These are phyloP conservation scores for Trachymyrmex septentrionalis DNA, from an alignment of 1,140 invertebrate genomes.

Conservation along the genomic window DNA sequence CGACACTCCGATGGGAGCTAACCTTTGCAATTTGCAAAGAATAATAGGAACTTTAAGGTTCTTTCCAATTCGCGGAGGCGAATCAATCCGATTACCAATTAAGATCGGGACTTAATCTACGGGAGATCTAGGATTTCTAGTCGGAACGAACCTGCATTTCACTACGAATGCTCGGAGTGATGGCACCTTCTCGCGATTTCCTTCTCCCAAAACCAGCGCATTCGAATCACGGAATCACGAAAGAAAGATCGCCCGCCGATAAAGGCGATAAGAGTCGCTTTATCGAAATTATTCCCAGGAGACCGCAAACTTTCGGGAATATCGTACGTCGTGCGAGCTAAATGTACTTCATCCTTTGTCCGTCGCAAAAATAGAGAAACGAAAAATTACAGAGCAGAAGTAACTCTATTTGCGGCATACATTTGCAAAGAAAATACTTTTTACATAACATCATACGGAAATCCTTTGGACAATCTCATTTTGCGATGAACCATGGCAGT, in stretches of 20 bases:
- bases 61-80: neutral
- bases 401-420: slow-evolving; percentile 17
- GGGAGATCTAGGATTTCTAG: neutral
- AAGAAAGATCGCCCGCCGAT: slow-evolving; percentile 62
- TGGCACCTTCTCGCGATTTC: slow-evolving; percentile 35
- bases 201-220: neutral
- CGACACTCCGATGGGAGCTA: neutral
- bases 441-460: slow-evolving; percentile 23
- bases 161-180: slow-evolving; percentile 44
- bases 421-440: slow-evolving; percentile 10
- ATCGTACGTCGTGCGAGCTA: slow-evolving; percentile 16
- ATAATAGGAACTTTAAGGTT: slow-evolving; percentile 14
- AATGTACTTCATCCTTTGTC: neutral
- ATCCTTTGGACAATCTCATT: neutral
- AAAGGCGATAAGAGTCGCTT: slow-evolving; percentile 55
- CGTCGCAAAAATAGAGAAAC: neutral
- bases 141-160: slow-evolving; percentile 43
- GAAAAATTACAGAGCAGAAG: slow-evolving; percentile 32
- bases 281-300: slow-evolving; percentile 21
- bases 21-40: slow-evolving; percentile 10
- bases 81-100: slow-evolving; percentile 58
- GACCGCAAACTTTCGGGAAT: slow-evolving; percentile 45
- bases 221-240: slow-evolving; percentile 20
- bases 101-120: slow-evolving; percentile 59
- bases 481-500: neutral